phyloP scores from a whole-genome alignment of 1,140 invertebrate species.

The Scaptomyza montana region DNA sequence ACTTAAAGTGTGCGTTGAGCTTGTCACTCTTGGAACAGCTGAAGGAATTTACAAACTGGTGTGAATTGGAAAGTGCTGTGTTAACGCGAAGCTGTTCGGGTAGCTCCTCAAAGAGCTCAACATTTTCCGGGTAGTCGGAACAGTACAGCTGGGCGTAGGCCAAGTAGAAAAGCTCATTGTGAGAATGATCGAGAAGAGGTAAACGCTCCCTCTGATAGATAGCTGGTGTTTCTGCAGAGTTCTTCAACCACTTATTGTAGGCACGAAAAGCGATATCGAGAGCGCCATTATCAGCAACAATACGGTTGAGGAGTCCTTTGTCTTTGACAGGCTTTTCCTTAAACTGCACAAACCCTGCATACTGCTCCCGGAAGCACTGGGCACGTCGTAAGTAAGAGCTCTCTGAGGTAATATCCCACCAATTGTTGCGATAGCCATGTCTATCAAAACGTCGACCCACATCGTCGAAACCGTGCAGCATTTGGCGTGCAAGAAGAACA shows the following conservation, averaged over 20 bases:
- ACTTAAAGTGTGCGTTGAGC: constrained; percentile 93
- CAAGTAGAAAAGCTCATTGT: constrained; percentile 95
- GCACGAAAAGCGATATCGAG: constrained; percentile 95
- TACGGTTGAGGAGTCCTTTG: constrained; percentile 89
- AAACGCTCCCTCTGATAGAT: constrained; percentile 86
- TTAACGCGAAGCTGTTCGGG: constrained; percentile 91
- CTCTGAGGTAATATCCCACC: constrained; percentile 98
- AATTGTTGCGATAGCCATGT: constrained; percentile 96
- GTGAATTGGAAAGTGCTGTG: constrained; percentile 92
- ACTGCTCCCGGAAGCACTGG: constrained; percentile 96
- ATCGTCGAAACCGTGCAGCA: constrained; percentile 98
- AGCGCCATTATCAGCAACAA: constrained; percentile 97
- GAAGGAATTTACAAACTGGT: constrained; percentile 90
- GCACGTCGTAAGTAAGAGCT: constrained; percentile 92
- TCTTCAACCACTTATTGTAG: constrained; percentile 87
- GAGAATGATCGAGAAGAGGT: constrained; percentile 91
- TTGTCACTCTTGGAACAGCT: constrained; percentile 87
- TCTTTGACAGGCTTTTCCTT: constrained; percentile 71
- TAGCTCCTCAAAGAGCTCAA: constrained; percentile 60
- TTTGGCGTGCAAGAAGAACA: constrained; percentile 96
- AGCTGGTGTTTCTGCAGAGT: constrained; percentile 82
- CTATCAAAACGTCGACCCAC: constrained; percentile 96
- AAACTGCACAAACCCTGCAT: constrained; percentile 84
- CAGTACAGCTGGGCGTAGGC: constrained; percentile 91
- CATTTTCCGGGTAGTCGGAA: constrained; percentile 64